Conservation (phyloP, 2,113 vertebrate species). For the Dendropsophus ebraccatus region DNA sequence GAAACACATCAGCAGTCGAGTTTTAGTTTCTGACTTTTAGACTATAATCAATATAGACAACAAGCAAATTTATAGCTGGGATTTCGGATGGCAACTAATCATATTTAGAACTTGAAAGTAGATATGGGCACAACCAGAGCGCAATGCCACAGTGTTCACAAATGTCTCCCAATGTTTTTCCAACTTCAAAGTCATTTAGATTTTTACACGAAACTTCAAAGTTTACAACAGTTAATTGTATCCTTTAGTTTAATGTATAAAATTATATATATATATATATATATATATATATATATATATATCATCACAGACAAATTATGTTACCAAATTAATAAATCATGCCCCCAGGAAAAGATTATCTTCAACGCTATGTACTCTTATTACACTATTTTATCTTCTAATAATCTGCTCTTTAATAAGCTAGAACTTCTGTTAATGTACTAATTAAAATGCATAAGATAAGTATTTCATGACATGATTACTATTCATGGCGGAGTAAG, state of each 20-base stretch:
- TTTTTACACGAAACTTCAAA: not conserved
- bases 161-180: not conserved
- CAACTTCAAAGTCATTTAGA: not conserved
- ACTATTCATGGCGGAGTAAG: not conserved
- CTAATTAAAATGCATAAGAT: slow-evolving; percentile 56
- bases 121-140: not conserved
- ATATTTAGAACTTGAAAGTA: not conserved
- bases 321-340: slow-evolving; percentile 53
- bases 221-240: slow-evolving; percentile 13
- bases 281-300: too few species aligned
- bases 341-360: slow-evolving; percentile 48
- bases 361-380: slow-evolving; percentile 23
- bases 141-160: not conserved
- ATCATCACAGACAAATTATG: slow-evolving; percentile 41
- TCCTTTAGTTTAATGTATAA: slow-evolving; percentile 12
- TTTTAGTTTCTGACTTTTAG: not conserved
- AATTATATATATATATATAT: not conserved
- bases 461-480: slow-evolving; percentile 39
- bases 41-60: not conserved
- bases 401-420: slow-evolving; percentile 52
- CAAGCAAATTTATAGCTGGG: not conserved
- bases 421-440: slow-evolving; percentile 44
- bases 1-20: not conserved
- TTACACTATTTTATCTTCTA: slow-evolving; percentile 46
- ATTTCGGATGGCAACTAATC: not conserved